Conservation (phyloP, 2,113 vertebrate species). For the Numenius arquata region DNA sequence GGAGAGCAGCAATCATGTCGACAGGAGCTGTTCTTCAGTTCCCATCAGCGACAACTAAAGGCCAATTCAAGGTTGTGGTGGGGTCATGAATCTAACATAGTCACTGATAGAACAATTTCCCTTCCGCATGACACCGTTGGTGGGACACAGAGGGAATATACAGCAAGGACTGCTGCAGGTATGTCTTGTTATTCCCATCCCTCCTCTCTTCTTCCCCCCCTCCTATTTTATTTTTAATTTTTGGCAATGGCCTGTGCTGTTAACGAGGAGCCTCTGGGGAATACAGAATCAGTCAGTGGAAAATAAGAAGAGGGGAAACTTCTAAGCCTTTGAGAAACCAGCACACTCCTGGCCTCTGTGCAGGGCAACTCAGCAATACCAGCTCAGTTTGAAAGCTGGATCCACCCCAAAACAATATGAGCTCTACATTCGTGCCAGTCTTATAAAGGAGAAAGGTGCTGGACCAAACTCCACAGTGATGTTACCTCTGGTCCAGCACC, state of each 20-base stretch:
- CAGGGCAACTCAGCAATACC: slow-evolving; percentile 8
- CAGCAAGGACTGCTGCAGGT: slow-evolving; percentile 45
- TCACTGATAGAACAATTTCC: slow-evolving; percentile 85
- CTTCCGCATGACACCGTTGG: slow-evolving; percentile 60
- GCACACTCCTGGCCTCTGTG: background rate
- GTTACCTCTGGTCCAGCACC: background rate
- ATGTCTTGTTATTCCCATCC: slow-evolving; percentile 4
- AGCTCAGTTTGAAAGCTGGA: background rate
- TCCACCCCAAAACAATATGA: background rate
- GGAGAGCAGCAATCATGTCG: slow-evolving; percentile 85
- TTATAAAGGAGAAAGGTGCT: background rate
- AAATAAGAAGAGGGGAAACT: slow-evolving; percentile 43
- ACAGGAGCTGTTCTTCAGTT: slow-evolving; percentile 87
- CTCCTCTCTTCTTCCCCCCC: background rate
- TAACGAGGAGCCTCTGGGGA: slow-evolving; percentile 41
- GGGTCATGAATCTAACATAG: slow-evolving; percentile 86
- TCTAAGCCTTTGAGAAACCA: background rate
- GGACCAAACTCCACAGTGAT: background rate
- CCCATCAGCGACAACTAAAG: slow-evolving; percentile 87
- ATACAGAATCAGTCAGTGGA: background rate
- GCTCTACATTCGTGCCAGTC: background rate
- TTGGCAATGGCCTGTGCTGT: background rate
- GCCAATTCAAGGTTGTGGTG: slow-evolving; percentile 87
- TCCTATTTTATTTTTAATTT: slow-evolving; percentile 47
- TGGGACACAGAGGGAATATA: slow-evolving; percentile 67